These are phyloP conservation scores for Spodoptera litura DNA, from an alignment of 1,140 invertebrate species.

Conservation along the genomic window DNA sequence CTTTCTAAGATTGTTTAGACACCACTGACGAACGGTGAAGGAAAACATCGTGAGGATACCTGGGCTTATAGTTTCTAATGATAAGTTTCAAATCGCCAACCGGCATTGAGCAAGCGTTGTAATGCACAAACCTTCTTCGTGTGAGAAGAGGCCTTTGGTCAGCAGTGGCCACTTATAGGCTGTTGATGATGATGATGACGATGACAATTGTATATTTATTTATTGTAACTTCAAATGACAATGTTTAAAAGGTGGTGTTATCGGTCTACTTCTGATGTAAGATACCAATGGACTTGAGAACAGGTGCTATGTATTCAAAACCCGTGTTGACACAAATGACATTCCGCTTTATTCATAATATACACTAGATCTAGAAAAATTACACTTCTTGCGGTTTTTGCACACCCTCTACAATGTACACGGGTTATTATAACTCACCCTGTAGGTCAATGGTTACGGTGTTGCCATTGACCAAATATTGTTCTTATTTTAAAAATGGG, in stretches of 20 bases:
- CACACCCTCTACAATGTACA: conserved; percentile 11
- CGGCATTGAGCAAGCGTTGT: too few species aligned
- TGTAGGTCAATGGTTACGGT: not conserved
- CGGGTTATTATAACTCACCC: conserved; percentile 18
- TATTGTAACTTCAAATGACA: too few species aligned
- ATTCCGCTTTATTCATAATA: conserved; percentile 7
- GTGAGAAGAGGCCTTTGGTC: too few species aligned
- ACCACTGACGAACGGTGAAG: too few species aligned
- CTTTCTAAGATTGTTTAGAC: too few species aligned
- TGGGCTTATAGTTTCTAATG: too few species aligned
- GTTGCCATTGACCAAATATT: not conserved
- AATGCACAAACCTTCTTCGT: too few species aligned
- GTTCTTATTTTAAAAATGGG: not conserved
- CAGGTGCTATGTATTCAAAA: conserved; percentile 29
- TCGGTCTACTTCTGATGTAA: not conserved
- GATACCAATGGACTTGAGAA: not conserved
- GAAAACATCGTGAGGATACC: too few species aligned
- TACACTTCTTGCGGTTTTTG: conserved; percentile 9
- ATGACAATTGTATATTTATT: too few species aligned
- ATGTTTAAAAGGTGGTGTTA: not conserved
- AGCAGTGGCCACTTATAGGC: too few species aligned
- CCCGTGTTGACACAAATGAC: conserved; percentile 1
- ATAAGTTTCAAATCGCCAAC: too few species aligned
- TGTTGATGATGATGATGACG: too few species aligned
- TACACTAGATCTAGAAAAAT: conserved; percentile 4